phyloP scores from a whole-genome alignment of 2,888 invertebrate genomes.

The Pyrocoelia pectoralis region DNA sequence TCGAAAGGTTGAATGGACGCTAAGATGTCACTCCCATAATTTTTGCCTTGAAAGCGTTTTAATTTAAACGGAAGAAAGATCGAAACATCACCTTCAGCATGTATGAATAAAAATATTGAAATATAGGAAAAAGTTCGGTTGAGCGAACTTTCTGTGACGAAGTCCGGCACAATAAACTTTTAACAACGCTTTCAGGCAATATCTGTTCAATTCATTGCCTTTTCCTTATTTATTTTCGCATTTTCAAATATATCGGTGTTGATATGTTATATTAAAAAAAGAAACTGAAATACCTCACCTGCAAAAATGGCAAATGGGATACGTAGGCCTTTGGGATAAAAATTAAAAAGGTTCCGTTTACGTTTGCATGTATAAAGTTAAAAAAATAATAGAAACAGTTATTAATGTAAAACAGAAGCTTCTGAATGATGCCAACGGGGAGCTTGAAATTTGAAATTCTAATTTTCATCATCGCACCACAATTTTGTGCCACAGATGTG shows the following conservation, averaged over 20 bases:
- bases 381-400: background rate
- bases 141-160: conserved; percentile 13
- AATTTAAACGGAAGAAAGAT: background rate
- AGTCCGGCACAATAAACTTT: conserved; percentile 11
- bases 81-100: background rate
- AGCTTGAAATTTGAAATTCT: conserved; percentile 37
- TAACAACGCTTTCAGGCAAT: conserved; percentile 3
- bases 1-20: too few relatives aligned
- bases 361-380: background rate
- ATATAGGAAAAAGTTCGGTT: conserved; percentile 11
- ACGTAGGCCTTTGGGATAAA: too few relatives aligned
- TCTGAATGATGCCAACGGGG: conserved; percentile 15
- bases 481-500: conserved; percentile 14
- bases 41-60: background rate
- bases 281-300: background rate
- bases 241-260: conserved; percentile 15
- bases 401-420: conserved; percentile 6
- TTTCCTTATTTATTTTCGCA: conserved; percentile 3
- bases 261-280: background rate
- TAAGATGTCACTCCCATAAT: too few relatives aligned
- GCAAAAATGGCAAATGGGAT: background rate
- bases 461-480: conserved; percentile 25
- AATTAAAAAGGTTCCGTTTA: background rate
- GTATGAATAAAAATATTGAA: background rate
- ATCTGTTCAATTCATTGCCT: conserved; percentile 10